Base-by-base conservation (phyloP, 1,140 invertebrate genomes). In the Sitophilus oryzae region DNA sequence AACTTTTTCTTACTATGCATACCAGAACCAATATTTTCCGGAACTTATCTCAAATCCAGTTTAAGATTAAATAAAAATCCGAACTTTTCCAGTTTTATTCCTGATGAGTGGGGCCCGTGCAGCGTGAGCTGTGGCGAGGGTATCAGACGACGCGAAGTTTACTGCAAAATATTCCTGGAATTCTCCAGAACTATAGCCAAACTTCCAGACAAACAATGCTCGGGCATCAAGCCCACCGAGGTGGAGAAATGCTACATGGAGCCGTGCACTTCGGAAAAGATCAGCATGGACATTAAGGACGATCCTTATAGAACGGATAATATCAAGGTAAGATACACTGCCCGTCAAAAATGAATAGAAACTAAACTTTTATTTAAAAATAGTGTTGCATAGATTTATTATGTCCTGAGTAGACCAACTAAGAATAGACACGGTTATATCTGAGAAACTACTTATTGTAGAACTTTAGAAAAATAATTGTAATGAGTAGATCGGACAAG, bases 121-220 rank as follows among this genome's bases (percentile, higher is more conserved):
- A 91, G 85, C 61, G 87, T 88, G 0, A 86, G 86, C 0, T 97
- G 93, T 69, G 93, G 92, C 0, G 88, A 92, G 68, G 94, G 93
- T 0, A 78, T 86, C 25, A 78, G 86, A 9, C 84, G 82, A 51
- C 79, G 91, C 4, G 79, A 84, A 61, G 91, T 93, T 1, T 81
- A 86, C 52, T 97, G 93, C 73, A 94, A 94, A 77, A 93, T 96
- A 60, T 94, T 91, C 71, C 74, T 97, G 37, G 91, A 94, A 71
- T 93, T 93, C 67, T 91, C 88, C 37, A 77, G 83, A 51, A 93
- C 89, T 0, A 83, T 91, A 34, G 90, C 88, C 0, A 86, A 83
- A 59, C 72, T 96, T 9, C 90, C 92, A 0, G 91, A 96, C 61
- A 79, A 79, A n/a, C 83, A 95, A 61, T 97, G 93, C 67, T 79